Base-by-base conservation (phyloP, 2,888 invertebrate species). In the Platerodrilus igneus region DNA sequence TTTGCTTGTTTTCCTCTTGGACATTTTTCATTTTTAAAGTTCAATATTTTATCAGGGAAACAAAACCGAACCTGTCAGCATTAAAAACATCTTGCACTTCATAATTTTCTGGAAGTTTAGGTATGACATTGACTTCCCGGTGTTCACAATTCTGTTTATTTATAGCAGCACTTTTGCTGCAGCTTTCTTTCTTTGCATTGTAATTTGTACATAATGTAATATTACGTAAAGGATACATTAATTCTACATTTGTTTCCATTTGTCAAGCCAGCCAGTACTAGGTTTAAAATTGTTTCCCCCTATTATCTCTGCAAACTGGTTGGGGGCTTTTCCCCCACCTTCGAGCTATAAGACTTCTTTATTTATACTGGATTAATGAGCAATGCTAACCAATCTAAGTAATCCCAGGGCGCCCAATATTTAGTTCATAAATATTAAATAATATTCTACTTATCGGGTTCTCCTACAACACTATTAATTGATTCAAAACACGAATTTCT, bases 1-100 rank as follows among this genome's bases (percentile, higher is more conserved):
- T 47, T 62, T 62, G 23, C 59, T 60, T 58, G 41, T 50, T 64
- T 64, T 25, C 62, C 60, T 14, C 59, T 58, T 10, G 41, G 44
- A 36, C 62, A 64, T 38, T 59, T 51, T 42, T 59, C 52, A 16
- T 47, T 36, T 53, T 55, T 55, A 31, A 57, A 56, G 22, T 34
- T 47, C 8, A 53, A 42, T 2, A 53, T 56, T 50, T 52, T 54
- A 34, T 59, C 51, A 4, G 56, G 55, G 2, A 52, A 35, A 37
- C 47, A 10, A 59, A 32, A 6, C 45, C 52, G 15, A 52, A 58
- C 44, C 59, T 54, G 41, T 58, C 57, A 7, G 54, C 52, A 38
- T 59, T 57, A 22, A 52, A 59, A 34, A 57, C 50, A 34, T 57
- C 45, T 16, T 48, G 32, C 20, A 31, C 19, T n/a, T 16, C 15